These are phyloP conservation scores for Coremacera marginata DNA, from an alignment of 2,888 invertebrate species.

Conservation along the genomic window DNA sequence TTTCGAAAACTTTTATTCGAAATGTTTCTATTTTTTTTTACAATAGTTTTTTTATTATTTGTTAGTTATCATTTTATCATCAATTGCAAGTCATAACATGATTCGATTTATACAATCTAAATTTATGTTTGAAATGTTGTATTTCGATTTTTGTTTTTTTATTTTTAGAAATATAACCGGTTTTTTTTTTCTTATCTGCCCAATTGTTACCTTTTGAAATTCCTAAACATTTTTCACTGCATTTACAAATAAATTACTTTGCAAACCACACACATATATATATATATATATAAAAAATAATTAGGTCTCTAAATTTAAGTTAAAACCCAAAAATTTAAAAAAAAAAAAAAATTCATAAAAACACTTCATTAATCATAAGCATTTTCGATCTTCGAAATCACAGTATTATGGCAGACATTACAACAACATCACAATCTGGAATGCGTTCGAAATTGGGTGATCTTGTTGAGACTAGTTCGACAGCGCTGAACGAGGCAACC, in stretches of 20 bases:
- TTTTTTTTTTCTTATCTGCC: no score
- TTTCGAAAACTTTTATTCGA: neutral
- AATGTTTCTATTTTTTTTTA: neutral
- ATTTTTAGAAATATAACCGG: no score
- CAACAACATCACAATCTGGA: constrained; percentile 70
- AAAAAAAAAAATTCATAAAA: neutral
- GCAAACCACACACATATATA: neutral
- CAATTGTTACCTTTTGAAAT: no score
- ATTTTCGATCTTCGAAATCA: constrained; percentile 31
- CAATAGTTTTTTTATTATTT: no score
- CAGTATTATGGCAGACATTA: constrained; percentile 56
- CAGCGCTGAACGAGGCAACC: constrained; percentile 73
- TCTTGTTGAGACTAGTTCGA: constrained; percentile 78
- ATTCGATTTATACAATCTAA: no score
- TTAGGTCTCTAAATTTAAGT: constrained; percentile 5
- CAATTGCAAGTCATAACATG: no score
- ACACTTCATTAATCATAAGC: constrained; percentile 17
- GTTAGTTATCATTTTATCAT: no score
- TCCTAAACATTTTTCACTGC: no score
- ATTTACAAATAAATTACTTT: constrained; percentile 6
- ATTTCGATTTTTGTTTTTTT: no score
- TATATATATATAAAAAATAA: neutral
- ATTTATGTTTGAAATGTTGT: no score
- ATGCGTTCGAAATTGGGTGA: constrained; percentile 80
- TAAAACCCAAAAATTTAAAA: constrained; percentile 2